These are phyloP conservation scores for Eucera pruinosa DNA, from an alignment of 2,888 invertebrate genomes.

Conservation along the genomic window DNA sequence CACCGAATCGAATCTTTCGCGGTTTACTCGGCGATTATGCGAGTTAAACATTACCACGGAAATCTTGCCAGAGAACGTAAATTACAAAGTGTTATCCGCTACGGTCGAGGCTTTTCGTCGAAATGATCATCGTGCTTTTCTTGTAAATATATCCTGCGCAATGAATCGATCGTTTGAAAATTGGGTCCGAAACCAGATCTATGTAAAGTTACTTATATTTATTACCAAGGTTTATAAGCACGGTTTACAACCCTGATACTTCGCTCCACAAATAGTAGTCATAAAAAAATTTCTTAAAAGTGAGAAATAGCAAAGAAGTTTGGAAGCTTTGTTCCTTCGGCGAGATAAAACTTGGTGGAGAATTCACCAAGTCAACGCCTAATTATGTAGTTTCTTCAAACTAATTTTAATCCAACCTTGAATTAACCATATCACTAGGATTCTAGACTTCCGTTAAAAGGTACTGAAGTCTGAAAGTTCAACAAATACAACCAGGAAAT, in stretches of 20 bases:
- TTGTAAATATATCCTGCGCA: background rate
- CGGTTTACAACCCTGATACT: slow-evolving; percentile 13
- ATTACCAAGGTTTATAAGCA: slow-evolving; percentile 6
- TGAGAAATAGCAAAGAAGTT: background rate
- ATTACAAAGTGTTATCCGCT: background rate
- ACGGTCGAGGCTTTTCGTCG: background rate
- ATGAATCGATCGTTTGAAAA: slow-evolving; percentile 6
- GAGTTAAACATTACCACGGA: background rate
- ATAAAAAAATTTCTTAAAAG: background rate
- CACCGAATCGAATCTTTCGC: slow-evolving; percentile 32
- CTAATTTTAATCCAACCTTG: background rate
- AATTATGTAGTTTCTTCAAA: background rate
- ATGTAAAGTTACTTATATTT: slow-evolving; percentile 3
- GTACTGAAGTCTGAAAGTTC: background rate
- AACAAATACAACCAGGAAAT: background rate
- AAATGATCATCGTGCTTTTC: no score
- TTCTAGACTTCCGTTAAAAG: background rate
- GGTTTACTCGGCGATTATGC: slow-evolving; percentile 29
- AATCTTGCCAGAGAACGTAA: background rate
- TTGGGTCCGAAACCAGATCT: slow-evolving; percentile 8
- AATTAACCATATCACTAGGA: background rate
- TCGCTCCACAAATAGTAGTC: background rate
- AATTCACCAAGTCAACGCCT: background rate
- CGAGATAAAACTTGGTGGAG: background rate
- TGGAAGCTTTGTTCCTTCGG: background rate